Evolutionary conservation across 2,113 vertebrate species (phyloP), one percentile per base, ranked within the genome.

Genomic region (Myiagra hebetior): DNA sequence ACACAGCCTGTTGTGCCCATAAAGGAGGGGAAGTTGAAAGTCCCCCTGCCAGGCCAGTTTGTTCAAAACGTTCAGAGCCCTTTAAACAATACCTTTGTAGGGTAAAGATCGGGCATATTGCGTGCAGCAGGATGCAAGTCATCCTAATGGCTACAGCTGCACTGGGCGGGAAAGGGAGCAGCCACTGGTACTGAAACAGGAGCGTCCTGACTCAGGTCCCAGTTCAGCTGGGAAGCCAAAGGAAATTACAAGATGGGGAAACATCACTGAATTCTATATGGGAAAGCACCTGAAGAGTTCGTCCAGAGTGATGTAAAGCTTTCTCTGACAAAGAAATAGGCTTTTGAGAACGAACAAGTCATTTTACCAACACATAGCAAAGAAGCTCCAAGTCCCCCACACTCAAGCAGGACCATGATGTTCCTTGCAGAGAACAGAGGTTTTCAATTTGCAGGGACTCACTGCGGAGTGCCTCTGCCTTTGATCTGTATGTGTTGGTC

Each of bases 11-110:
- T 95, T 96, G 97, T 55, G 33, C 85, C 95, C 97, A 85, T 97
- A 95, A 95, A 89, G 89, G 84, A 96, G 87, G 91, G 88, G 31
- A 97, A 96, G 97, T 72, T 97, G 95, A 93, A 93, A 98, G 89
- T 97, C 53, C 94, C 87, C 98, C 98, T 96, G 98, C 98, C 95
- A 98, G 82, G 98, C 84, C 92, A 96, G 96, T 98, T 98, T 98
- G 98, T 97, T 97, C 97, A 94, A 92, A 97, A 87, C 56, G 94
- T 87, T 90, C 95, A 95, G 97, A 95, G 95, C 88, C 91, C 93
- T 97, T 97, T 96, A 92, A 98, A 97, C 95, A 97, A 96, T 21
- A 95, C 93, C 94, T 98, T 97, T 98, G 97, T 97, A 75, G 31
- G 70, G 85, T 91, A 76, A 92, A 95, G 91, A 97, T 27, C 5